Percentiles rank a stretch among this genome's conserved stretches.
phyloP scores from a whole-genome alignment of 1,140 invertebrate genomes.

The Colletes latitarsis region DNA sequence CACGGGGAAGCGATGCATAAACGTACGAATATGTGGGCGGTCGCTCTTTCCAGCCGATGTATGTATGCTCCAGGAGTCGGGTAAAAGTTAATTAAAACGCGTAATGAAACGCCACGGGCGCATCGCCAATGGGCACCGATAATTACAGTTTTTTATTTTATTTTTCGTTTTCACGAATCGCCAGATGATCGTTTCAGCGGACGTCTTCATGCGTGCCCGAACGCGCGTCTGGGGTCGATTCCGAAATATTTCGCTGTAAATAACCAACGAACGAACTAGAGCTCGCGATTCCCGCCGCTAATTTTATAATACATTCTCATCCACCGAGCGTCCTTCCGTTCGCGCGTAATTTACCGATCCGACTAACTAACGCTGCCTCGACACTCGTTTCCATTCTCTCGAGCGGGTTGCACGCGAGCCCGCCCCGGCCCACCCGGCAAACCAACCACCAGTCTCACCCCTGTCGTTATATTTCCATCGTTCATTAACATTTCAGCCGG shows the following conservation, averaged over 20 bases:
- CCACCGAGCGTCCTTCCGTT: not conserved
- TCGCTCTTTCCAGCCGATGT: constrained; percentile 24
- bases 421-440: too few species aligned
- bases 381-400: constrained; percentile 24
- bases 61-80: not conserved
- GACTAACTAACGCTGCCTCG: constrained; percentile 43
- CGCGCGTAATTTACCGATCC: constrained; percentile 45
- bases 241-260: constrained; percentile 6
- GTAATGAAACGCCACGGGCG: constrained; percentile 44
- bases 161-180: constrained; percentile 21
- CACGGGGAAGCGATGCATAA: constrained; percentile 12
- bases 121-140: constrained; percentile 26
- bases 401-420: not conserved
- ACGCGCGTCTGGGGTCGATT: not conserved
- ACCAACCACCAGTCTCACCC: not conserved
- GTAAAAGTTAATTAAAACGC: constrained; percentile 52
- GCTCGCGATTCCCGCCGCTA: constrained; percentile 10
- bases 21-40: constrained; percentile 33
- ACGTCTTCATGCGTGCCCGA: constrained; percentile 27
- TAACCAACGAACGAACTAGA: constrained; percentile 15
- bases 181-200: constrained; percentile 11
- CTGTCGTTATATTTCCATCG: constrained; percentile 57
- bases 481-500: constrained; percentile 60
- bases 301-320: constrained; percentile 35
- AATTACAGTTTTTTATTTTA: constrained; percentile 14